A percentile compares a stretch with the other conserved stretches of the same genome.
phyloP scores from a whole-genome alignment of 1,140 invertebrate genomes.

The Cotesia vestalis region DNA sequence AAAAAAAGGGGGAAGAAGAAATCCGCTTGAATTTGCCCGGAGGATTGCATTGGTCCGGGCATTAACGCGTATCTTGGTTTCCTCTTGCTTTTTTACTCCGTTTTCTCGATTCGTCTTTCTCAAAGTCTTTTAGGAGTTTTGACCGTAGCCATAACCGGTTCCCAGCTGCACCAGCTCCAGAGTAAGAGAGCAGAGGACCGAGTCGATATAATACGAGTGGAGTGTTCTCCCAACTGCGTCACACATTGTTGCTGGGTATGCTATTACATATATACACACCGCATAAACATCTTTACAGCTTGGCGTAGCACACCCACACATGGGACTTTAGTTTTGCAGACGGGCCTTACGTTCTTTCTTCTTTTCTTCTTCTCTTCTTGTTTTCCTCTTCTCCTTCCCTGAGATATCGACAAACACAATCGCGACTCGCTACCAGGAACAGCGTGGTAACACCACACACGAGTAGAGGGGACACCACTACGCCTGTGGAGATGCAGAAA shows the following conservation, averaged over 20 bases:
- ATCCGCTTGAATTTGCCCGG: not conserved
- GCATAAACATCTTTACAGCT: no score
- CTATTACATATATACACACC: slow-evolving; percentile 35
- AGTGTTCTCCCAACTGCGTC: not conserved
- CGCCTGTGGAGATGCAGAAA: slow-evolving; percentile 27
- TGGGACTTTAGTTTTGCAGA: not conserved
- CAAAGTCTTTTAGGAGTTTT: slow-evolving; percentile 56
- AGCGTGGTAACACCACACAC: not conserved
- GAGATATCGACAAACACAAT: slow-evolving; percentile 36
- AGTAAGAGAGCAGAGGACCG: not conserved
- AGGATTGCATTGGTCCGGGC: slow-evolving; percentile 24
- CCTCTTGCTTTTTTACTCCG: slow-evolving; percentile 17
- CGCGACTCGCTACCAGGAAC: slow-evolving; percentile 27
- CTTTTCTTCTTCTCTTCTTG: not conserved
- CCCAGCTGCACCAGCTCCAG: slow-evolving; percentile 56
- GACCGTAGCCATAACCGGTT: slow-evolving; percentile 59
- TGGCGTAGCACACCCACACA: slow-evolving; percentile 9
- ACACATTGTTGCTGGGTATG: slow-evolving; percentile 1
- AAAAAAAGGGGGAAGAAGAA: no score
- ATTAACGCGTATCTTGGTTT: slow-evolving; percentile 30
- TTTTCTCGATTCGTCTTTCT: slow-evolving; percentile 27
- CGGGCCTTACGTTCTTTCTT: not conserved
- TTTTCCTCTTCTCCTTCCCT: not conserved
- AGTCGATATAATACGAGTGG: no score
- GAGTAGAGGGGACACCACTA: not conserved